A percentile compares a stretch with the other conserved stretches of the same genome.
These are phyloP conservation scores for Epirrita christyi DNA, from an alignment of 2,888 invertebrate genomes.

Conservation along the genomic window DNA sequence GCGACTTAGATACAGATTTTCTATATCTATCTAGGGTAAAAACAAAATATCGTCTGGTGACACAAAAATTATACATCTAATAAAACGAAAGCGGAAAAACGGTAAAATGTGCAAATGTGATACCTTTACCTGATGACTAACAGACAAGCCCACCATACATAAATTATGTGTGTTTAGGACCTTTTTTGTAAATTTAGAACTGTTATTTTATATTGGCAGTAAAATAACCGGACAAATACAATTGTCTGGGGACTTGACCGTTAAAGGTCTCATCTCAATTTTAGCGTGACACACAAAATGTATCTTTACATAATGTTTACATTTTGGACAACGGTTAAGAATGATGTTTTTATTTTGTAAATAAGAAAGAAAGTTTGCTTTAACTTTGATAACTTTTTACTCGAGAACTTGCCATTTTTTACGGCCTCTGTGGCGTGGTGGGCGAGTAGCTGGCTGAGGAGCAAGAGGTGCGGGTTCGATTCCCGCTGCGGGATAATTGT, in stretches of 20 bases:
- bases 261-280: constrained; percentile 52
- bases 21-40: background rate
- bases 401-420: background rate
- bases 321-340: constrained; percentile 29
- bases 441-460: too few species aligned
- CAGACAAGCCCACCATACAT: constrained; percentile 26
- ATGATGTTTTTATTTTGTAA: constrained; percentile 4
- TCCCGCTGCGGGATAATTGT: too few species aligned
- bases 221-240: constrained; percentile 53
- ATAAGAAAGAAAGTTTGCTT: too few species aligned
- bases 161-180: constrained; percentile 46
- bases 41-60: background rate
- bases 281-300: constrained; percentile 35
- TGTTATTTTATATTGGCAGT: constrained; percentile 47
- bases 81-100: constrained; percentile 35
- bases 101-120: constrained; percentile 34
- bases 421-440: too few species aligned
- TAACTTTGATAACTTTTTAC: too few species aligned
- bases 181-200: constrained; percentile 43
- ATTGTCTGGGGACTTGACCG: constrained; percentile 47
- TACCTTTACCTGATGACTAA: constrained; percentile 30
- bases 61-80: constrained; percentile 18
- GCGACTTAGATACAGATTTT: too few species aligned
- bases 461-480: too few species aligned
- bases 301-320: constrained; percentile 50